These are phyloP conservation scores for Ormyrus rosae DNA, from an alignment of 2,888 invertebrate genomes.

Conservation along the genomic window DNA sequence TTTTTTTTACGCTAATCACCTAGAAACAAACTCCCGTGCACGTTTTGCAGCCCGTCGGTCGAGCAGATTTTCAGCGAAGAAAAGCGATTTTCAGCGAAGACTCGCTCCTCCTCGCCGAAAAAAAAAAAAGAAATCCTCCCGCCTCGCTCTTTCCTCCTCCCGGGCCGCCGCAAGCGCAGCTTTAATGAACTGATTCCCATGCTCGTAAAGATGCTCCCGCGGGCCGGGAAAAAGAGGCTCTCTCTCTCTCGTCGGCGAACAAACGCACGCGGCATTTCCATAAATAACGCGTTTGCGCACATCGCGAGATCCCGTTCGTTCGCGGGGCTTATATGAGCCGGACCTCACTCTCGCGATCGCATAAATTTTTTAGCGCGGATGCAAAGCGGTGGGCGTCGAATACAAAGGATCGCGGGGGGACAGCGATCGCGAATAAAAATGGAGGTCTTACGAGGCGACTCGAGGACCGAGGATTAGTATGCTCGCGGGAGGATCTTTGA, in stretches of 20 bases:
- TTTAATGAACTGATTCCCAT: slow-evolving; percentile 45
- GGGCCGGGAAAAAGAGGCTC: neutral
- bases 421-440: neutral
- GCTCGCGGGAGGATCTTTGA: no score
- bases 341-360: neutral
- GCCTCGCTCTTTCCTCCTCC: no score
- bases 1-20: no score
- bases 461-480: neutral
- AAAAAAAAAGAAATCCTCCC: no score
- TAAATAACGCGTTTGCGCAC: slow-evolving; percentile 46
- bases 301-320: slow-evolving; percentile 37
- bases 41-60: no score
- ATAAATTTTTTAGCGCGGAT: slow-evolving; percentile 39
- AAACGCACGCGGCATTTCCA: slow-evolving; percentile 45
- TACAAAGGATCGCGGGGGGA: neutral
- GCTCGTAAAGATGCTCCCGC: slow-evolving; percentile 31
- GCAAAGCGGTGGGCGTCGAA: neutral
- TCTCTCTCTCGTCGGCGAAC: slow-evolving; percentile 9
- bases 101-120: no score
- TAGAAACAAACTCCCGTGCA: no score
- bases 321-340: slow-evolving; percentile 25
- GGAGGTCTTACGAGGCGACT: neutral
- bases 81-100: no score
- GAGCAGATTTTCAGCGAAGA: no score
- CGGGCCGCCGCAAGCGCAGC: neutral